Evolutionary conservation across 2,113 vertebrate genomes (phyloP).

Genomic region (Regulus satrapa): DNA sequence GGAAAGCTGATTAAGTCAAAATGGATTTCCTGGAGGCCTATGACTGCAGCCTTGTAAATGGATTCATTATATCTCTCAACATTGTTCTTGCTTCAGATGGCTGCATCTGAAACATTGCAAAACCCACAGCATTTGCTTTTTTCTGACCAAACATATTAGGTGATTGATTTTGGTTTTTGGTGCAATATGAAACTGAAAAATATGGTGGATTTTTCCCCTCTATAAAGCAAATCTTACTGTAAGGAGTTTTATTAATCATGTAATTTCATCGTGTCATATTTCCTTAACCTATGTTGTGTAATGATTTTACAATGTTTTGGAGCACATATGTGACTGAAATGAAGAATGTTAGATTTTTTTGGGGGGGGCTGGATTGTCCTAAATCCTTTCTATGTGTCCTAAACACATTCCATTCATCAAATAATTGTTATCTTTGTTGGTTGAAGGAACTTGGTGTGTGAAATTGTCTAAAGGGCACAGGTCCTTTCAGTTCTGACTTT

Average conservation of each 20-base stretch:
- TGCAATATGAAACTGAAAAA: background rate
- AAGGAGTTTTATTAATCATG: background rate
- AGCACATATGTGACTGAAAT: background rate
- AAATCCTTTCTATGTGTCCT: background rate
- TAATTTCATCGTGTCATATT: background rate
- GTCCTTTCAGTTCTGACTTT: background rate
- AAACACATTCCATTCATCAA: background rate
- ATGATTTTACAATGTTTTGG: background rate
- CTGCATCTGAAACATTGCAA: background rate
- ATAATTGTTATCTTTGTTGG: background rate
- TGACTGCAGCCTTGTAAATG: constrained; percentile 37
- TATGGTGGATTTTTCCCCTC: background rate
- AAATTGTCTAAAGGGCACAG: background rate
- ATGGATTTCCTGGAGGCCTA: constrained; percentile 42
- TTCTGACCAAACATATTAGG: background rate
- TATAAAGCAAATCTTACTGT: background rate
- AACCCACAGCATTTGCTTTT: background rate
- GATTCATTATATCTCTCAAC: constrained; percentile 8
- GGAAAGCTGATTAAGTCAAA: constrained; percentile 58
- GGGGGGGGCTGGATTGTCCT: background rate
- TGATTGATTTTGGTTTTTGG: background rate
- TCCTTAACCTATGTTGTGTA: background rate
- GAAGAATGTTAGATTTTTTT: background rate
- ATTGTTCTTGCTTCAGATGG: constrained; percentile 31
- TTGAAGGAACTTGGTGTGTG: background rate